A percentile compares a stretch with the other conserved stretches of the same genome.
Conservation (phyloP, 1,140 invertebrate species). For the Leucophenga varia region DNA sequence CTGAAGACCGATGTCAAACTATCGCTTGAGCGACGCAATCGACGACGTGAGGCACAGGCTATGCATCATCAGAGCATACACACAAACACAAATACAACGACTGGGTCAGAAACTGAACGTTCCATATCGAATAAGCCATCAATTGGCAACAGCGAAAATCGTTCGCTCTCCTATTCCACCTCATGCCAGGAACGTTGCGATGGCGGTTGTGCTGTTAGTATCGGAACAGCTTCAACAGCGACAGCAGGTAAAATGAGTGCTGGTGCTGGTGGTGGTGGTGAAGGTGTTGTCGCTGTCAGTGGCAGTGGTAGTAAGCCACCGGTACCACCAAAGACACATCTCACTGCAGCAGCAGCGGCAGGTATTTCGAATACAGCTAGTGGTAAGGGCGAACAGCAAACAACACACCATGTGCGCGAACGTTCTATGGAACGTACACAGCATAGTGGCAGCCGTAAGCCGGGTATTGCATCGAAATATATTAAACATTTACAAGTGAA, state of each 20-base stretch:
- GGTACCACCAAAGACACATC: constrained; percentile 36
- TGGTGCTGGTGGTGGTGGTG: not conserved
- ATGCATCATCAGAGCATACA: constrained; percentile 32
- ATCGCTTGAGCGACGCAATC: constrained; percentile 63
- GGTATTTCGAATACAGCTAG: not conserved
- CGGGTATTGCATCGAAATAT: constrained; percentile 41
- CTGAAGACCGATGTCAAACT: constrained; percentile 75
- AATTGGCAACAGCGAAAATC: constrained; percentile 47
- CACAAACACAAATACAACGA: constrained; percentile 59
- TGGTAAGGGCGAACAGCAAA: not conserved
- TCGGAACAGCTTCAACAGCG: not conserved
- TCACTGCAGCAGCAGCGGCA: constrained; percentile 7
- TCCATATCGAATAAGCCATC: constrained; percentile 67
- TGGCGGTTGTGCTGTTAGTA: constrained; percentile 8
- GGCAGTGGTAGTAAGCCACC: constrained; percentile 27
- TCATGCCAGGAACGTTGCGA: constrained; percentile 21
- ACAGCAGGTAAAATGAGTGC: not conserved
- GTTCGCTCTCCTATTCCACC: constrained; percentile 41
- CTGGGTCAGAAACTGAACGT: constrained; percentile 74
- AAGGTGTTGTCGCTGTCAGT: not conserved
- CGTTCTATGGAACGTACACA: constrained; percentile 10
- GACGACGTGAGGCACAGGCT: constrained; percentile 62
- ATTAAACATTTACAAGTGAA: constrained; percentile 44
- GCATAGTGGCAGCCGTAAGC: constrained; percentile 11
- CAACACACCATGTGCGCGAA: constrained; percentile 6